phyloP scores from a whole-genome alignment of 2,888 invertebrate species.

The Heteromurus nitidus region DNA sequence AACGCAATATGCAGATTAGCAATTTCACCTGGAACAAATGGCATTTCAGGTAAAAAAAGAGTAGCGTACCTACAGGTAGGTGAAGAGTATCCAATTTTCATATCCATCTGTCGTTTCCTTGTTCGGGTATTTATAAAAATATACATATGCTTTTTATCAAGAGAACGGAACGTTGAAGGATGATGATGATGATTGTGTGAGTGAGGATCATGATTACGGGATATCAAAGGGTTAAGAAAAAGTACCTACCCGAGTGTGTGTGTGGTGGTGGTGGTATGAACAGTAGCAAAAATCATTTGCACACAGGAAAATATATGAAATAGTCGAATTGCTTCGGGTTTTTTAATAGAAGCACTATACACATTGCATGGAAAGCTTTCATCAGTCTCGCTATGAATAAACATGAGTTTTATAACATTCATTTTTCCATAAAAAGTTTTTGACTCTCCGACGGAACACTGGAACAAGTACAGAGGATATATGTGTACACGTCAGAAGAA shows the following conservation, averaged over 20 bases:
- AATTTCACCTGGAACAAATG: slow-evolving; percentile 28
- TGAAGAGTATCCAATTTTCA: neutral
- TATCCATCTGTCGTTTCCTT: slow-evolving; percentile 57
- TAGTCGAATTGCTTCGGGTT: neutral
- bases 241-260: too few species aligned
- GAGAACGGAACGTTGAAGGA: neutral
- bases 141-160: too few species aligned
- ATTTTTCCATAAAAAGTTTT: neutral
- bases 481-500: neutral
- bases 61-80: too few species aligned
- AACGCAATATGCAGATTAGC: slow-evolving; percentile 59
- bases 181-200: neutral
- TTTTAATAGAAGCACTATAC: neutral
- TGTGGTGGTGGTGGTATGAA: neutral
- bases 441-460: neutral
- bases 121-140: neutral
- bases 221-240: neutral
- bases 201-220: neutral
- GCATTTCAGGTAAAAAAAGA: too few species aligned
- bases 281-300: slow-evolving; percentile 35
- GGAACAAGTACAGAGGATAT: neutral
- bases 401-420: slow-evolving; percentile 54
- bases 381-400: slow-evolving; percentile 54
- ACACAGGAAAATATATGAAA: slow-evolving; percentile 6
- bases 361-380: slow-evolving; percentile 45